phyloP scores from a whole-genome alignment of 2,888 invertebrate species.

The Drosophila eohydei region DNA sequence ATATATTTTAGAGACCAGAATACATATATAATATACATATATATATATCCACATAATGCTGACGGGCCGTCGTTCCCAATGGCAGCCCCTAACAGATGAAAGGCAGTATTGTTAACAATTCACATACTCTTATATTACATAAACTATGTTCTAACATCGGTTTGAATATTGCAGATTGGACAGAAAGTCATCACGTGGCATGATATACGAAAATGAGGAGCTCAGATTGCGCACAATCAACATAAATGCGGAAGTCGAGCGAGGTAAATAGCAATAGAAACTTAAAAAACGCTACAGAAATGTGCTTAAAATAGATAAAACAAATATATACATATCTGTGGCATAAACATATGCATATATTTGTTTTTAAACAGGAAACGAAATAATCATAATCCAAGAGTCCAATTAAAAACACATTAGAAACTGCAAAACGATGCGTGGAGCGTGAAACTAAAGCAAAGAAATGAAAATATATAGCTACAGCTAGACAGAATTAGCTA shows the following conservation, averaged over 20 bases:
- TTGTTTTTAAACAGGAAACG: conserved; percentile 37
- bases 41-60: conserved; percentile 47
- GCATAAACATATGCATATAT: not conserved
- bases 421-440: conserved; percentile 26
- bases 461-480: conserved; percentile 7
- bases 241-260: conserved; percentile 96
- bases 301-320: not conserved
- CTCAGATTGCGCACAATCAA: conserved; percentile 94
- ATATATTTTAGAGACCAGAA: not conserved
- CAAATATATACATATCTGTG: not conserved
- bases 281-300: not conserved
- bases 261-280: conserved; percentile 87
- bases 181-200: conserved; percentile 95
- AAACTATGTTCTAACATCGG: not conserved
- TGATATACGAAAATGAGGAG: conserved; percentile 97
- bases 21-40: not conserved
- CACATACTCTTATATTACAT: not conserved
- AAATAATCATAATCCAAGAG: conserved; percentile 48
- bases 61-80: conserved; percentile 66
- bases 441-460: conserved; percentile 10
- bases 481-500: not conserved
- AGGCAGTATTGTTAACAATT: conserved; percentile 52
- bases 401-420: conserved; percentile 74
- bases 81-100: conserved; percentile 67
- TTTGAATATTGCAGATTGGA: conserved; percentile 88